A percentile compares a stretch with the other conserved stretches of the same genome.
Conservation (phyloP, 2,888 invertebrate genomes). For the Acrobasis repandana region DNA sequence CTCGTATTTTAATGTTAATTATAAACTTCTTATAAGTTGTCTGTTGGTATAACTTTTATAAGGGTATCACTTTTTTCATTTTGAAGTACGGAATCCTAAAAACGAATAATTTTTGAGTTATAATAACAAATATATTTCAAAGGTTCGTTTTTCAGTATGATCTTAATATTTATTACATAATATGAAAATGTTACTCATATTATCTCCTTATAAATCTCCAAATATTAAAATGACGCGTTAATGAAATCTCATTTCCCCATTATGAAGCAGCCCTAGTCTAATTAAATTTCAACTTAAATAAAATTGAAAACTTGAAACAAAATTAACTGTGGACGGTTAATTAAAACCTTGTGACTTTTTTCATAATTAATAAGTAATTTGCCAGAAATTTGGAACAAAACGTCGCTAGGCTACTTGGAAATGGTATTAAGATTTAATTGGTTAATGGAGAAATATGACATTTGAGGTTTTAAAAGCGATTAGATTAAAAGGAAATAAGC, state of each 20-base stretch:
- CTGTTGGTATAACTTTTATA: too few species aligned
- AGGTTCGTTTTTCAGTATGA: too few species aligned
- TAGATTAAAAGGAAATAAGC: not conserved
- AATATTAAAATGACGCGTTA: slow-evolving; percentile 1
- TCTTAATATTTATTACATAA: too few species aligned
- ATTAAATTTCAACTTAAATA: slow-evolving; percentile 43
- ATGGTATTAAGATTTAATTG: slow-evolving; percentile 12
- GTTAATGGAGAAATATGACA: not conserved
- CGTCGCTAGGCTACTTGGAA: not conserved
- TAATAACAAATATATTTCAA: too few species aligned
- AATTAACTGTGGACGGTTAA: slow-evolving; percentile 47
- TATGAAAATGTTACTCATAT: slow-evolving; percentile 6
- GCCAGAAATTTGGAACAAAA: not conserved
- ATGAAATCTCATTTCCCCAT: slow-evolving; percentile 39
- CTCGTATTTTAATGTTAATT: too few species aligned
- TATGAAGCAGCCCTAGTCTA: slow-evolving; percentile 37
- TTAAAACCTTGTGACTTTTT: slow-evolving; percentile 41
- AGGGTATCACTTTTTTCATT: too few species aligned
- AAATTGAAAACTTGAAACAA: slow-evolving; percentile 42
- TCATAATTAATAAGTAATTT: slow-evolving; percentile 26
- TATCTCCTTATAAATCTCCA: slow-evolving; percentile 3
- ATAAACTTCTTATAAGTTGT: too few species aligned
- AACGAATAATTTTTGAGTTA: too few species aligned
- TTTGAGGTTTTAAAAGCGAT: not conserved
- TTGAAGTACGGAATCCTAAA: too few species aligned